Percentiles rank a stretch among this genome's conserved stretches.
Conservation (phyloP, 2,888 invertebrate species). For the Leistus spinibarbis region DNA sequence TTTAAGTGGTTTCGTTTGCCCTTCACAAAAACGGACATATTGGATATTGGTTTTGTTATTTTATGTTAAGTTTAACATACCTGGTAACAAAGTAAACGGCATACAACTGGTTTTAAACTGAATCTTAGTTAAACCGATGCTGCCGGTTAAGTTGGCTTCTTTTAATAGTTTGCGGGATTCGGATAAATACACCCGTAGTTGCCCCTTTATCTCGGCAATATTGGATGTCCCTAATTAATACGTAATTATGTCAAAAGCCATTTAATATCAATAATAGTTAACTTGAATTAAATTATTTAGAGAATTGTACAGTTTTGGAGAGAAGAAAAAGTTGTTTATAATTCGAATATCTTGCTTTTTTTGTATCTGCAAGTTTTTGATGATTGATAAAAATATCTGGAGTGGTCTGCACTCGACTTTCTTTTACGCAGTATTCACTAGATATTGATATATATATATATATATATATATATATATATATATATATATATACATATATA, state of each 20-base stretch:
- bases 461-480: no score
- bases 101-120: constrained; percentile 23
- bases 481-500: no score
- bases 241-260: not conserved
- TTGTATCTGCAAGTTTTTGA: no score
- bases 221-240: not conserved
- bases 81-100: constrained; percentile 13
- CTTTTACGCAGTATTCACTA: no score
- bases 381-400: no score
- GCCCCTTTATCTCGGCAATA: not conserved
- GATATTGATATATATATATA: no score
- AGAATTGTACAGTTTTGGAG: not conserved
- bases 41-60: not conserved
- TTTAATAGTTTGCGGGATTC: constrained; percentile 5
- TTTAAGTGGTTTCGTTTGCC: constrained; percentile 19
- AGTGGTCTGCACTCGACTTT: no score
- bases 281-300: not conserved
- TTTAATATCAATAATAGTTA: not conserved
- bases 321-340: not conserved
- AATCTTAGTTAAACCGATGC: constrained; percentile 15
- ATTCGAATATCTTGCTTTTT: no score
- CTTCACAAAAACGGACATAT: not conserved
- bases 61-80: not conserved
- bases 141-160: constrained; percentile 1
- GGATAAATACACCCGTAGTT: not conserved